These are phyloP conservation scores for Ammodytes dubius DNA, from an alignment of 2,113 vertebrate species.

Conservation along the genomic window DNA sequence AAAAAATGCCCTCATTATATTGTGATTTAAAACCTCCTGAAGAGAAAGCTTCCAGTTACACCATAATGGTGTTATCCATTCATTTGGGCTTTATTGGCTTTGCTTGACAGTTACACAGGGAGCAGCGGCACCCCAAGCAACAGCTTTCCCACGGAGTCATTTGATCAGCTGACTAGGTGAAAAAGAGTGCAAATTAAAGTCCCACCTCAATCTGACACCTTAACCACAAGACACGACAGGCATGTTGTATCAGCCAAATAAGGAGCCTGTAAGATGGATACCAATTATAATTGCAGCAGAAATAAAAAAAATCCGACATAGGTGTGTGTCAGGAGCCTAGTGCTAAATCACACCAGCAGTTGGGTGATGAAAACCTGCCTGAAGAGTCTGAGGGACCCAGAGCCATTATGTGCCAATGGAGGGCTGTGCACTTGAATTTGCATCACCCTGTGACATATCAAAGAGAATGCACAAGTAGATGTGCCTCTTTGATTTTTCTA, in stretches of 20 bases:
- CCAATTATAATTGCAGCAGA: constrained; percentile 59
- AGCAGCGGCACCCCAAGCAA: constrained; percentile 65
- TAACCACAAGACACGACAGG: constrained; percentile 70
- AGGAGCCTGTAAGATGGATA: constrained; percentile 59
- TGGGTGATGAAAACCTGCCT: constrained; percentile 69
- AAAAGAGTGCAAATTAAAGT: constrained; percentile 74
- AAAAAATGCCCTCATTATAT: constrained; percentile 39
- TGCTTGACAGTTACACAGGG: constrained; percentile 66
- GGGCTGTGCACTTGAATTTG: constrained; percentile 70
- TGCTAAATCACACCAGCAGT: constrained; percentile 61
- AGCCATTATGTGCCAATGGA: constrained; percentile 65
- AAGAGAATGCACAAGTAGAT: constrained; percentile 74
- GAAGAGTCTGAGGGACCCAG: constrained; percentile 48
- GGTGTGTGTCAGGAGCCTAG: constrained; percentile 44
- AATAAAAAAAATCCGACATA: constrained; percentile 44
- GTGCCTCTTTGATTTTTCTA: constrained; percentile 68
- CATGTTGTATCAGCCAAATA: constrained; percentile 69
- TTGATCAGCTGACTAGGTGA: constrained; percentile 75
- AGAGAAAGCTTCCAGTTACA: constrained; percentile 69
- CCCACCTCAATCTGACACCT: constrained; percentile 68
- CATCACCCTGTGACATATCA: constrained; percentile 77
- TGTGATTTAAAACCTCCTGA: constrained; percentile 43
- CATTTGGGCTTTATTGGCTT: constrained; percentile 76
- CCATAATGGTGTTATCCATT: constrained; percentile 77
- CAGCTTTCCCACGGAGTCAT: constrained; percentile 71